phyloP scores from a whole-genome alignment of 2,113 vertebrate species.

The Pteronura brasiliensis region DNA sequence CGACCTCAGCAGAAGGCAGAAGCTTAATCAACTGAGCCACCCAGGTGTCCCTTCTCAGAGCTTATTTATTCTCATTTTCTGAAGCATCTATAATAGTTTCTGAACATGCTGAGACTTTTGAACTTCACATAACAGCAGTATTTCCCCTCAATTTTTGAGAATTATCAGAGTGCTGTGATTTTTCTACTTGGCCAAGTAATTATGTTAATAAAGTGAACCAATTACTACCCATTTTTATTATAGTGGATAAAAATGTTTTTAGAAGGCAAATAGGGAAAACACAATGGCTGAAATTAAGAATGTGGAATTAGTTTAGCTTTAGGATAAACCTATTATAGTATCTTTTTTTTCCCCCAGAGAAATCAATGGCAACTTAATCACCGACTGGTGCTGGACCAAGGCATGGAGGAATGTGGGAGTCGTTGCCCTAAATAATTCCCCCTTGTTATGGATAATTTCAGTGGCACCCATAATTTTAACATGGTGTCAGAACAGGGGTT shows the following conservation, averaged over 20 bases:
- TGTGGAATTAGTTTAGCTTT: background rate
- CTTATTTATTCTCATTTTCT: background rate
- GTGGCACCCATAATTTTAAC: background rate
- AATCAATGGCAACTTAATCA: background rate
- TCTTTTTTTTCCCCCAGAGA: background rate
- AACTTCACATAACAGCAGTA: background rate
- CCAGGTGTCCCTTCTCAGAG: background rate
- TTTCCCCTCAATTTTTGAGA: background rate
- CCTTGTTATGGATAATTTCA: background rate
- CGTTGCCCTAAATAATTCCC: background rate
- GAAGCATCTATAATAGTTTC: background rate
- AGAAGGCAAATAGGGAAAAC: background rate
- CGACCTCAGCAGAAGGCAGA: too few relatives aligned
- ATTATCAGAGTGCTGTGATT: background rate
- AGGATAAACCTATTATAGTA: background rate
- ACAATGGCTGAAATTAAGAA: background rate
- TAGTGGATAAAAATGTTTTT: background rate
- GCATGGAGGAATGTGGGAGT: background rate
- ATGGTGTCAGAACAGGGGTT: constrained; percentile 2
- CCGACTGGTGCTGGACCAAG: background rate
- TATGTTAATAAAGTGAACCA: constrained; percentile 1
- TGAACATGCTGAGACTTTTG: background rate
- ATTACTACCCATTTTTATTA: background rate
- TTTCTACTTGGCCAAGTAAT: constrained; percentile 1
- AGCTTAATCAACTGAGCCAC: too few relatives aligned